Base-by-base conservation (phyloP, 2,113 vertebrate species). In the Anhinga anhinga region DNA sequence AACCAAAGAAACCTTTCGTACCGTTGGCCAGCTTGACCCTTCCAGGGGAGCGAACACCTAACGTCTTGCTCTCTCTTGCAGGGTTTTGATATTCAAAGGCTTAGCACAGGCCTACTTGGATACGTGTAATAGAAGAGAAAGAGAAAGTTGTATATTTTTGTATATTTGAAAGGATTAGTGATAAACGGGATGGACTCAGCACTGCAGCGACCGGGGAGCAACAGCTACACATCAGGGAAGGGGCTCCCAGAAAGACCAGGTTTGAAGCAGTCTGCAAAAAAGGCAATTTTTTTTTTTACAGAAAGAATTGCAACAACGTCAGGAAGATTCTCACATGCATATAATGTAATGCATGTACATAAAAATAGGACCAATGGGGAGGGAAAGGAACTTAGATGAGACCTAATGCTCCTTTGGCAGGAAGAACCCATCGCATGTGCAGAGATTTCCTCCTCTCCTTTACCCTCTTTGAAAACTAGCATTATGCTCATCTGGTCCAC, bases 381-480 rank as follows among this genome's bases (percentile, higher is more conserved):
- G 56, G 47, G 62, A 76, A 85, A 56, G 25, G 22, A 76, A n/a
- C 36, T 7, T 17, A 30, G 23, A 8, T 21, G 65, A 65, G 27
- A 45, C 20, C 42, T 42, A 55, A 22, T 15, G 34, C 29, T 82
- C 30, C 55, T 52, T n/a, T 27, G 29, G 26, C 2, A 1, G 26
- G 25, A 14, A 86, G 26, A 19, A 65, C 30, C 26, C 40, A 15
- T 3, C 0, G 0, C 0, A 0, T 1, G 1, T 15, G 29, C 21
- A 45, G 61, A 52, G 13, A 50, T 65, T 42, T 25, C 36, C 53
- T 69, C 49, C 53, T 36, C 27, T 34, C 44, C 47, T 10, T 50
- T 10, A 26, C 13, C 8, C 52, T 34, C 15, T 26, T 62, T 36
- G 73, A 61, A 69, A 83, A 47, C n/a, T 12, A 55, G 18, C 10